Percentiles rank a stretch among this genome's conserved stretches.
These are phyloP conservation scores for Agrotis exclamationis DNA, from an alignment of 2,888 invertebrate species.

Conservation along the genomic window DNA sequence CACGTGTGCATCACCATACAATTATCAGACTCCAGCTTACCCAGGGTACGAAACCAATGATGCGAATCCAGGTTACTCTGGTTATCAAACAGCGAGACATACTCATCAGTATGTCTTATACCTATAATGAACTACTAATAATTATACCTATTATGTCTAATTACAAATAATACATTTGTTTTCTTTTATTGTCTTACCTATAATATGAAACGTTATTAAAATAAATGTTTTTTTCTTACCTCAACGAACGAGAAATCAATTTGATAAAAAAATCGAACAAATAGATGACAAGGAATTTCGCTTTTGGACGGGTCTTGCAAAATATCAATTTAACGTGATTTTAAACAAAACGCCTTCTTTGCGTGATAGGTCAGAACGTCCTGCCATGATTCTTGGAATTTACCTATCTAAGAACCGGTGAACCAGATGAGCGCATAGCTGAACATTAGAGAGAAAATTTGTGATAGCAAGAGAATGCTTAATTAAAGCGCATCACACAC, in stretches of 20 bases:
- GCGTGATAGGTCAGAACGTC: constrained; percentile 26
- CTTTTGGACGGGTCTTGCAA: constrained; percentile 44
- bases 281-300: constrained; percentile 46
- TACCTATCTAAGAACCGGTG: constrained; percentile 48
- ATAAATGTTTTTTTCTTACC: too few relatives aligned
- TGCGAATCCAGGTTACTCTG: not conserved
- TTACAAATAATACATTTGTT: too few relatives aligned
- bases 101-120: too few relatives aligned
- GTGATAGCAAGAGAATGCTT: too few relatives aligned
- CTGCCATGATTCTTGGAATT: constrained; percentile 36
- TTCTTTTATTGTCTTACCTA: too few relatives aligned
- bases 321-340: constrained; percentile 42
- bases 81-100: not conserved
- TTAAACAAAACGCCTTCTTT: constrained; percentile 42
- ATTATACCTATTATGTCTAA: too few relatives aligned
- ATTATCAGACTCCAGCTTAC: not conserved
- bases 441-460: constrained; percentile 85
- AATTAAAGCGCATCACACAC: too few relatives aligned
- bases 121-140: too few relatives aligned
- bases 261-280: constrained; percentile 44
- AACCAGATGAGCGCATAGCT: constrained; percentile 38
- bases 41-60: not conserved
- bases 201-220: too few relatives aligned
- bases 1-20: not conserved
- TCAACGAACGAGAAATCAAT: constrained; percentile 30